Conservation (phyloP, 2,888 invertebrate genomes). For the Chalcosyrphus nemorum region DNA sequence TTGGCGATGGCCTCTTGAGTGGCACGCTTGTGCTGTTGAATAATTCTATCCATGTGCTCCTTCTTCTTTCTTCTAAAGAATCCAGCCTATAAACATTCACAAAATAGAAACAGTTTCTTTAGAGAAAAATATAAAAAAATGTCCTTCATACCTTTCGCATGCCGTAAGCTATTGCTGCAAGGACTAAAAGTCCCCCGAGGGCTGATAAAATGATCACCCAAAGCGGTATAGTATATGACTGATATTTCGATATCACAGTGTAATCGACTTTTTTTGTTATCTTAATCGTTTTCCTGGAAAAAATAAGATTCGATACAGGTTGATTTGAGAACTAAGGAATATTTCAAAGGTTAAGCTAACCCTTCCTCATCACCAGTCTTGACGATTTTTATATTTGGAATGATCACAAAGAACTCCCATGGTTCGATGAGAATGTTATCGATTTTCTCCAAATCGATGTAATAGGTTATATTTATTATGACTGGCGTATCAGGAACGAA, state of each 20-base stretch:
- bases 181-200: constrained; percentile 81
- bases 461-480: constrained; percentile 78
- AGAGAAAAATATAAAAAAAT: neutral
- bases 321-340: no score
- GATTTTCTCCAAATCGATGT: constrained; percentile 79
- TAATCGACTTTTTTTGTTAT: constrained; percentile 79
- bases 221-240: constrained; percentile 77
- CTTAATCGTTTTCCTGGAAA: constrained; percentile 75
- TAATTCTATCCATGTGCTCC: constrained; percentile 82
- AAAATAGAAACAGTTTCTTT: neutral
- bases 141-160: constrained; percentile 78
- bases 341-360: constrained; percentile 40
- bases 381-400: constrained; percentile 77
- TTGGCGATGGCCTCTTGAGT: no score
- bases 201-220: constrained; percentile 82
- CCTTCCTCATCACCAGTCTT: constrained; percentile 77
- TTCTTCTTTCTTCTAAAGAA: constrained; percentile 83
- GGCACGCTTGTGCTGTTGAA: constrained; percentile 77
- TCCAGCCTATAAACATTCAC: constrained; percentile 79
- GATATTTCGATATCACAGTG: constrained; percentile 81
- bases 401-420: constrained; percentile 81
- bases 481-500: constrained; percentile 79
- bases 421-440: constrained; percentile 81
- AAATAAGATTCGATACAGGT: neutral
- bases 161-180: constrained; percentile 80